A percentile compares a stretch with the other conserved stretches of the same genome.
phyloP scores from a whole-genome alignment of 2,888 invertebrate genomes.

The Alsophila aescularia region DNA sequence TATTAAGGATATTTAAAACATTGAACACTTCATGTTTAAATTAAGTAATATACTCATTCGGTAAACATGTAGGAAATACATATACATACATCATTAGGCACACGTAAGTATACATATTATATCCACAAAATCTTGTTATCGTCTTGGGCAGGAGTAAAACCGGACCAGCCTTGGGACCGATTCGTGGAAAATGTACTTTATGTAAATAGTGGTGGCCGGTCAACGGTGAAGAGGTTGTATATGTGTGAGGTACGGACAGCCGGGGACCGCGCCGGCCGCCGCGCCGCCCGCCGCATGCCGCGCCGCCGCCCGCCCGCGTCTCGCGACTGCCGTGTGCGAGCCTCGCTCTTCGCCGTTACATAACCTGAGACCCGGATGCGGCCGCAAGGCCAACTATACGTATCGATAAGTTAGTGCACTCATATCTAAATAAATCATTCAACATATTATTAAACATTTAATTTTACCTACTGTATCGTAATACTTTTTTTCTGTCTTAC shows the following conservation, averaged over 20 bases:
- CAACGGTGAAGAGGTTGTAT: slow-evolving; percentile 11
- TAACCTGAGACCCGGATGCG: slow-evolving; percentile 68
- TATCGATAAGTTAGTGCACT: slow-evolving; percentile 51
- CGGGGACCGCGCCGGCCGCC: slow-evolving; percentile 13
- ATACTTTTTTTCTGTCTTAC: no score
- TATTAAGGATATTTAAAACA: no score
- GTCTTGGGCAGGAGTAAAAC: slow-evolving; percentile 14
- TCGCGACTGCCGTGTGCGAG: slow-evolving; percentile 17
- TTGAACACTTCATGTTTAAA: no score
- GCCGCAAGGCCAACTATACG: slow-evolving; percentile 65
- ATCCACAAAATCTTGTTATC: slow-evolving; percentile 19
- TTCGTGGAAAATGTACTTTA: slow-evolving; percentile 26
- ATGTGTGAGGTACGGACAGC: not conserved
- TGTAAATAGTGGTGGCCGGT: slow-evolving; percentile 19
- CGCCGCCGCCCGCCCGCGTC: slow-evolving; percentile 19
- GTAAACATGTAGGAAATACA: not conserved
- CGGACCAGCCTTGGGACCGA: slow-evolving; percentile 12
- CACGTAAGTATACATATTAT: not conserved
- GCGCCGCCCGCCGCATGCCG: slow-evolving; percentile 26
- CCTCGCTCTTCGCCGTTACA: slow-evolving; percentile 63
- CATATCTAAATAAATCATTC: slow-evolving; percentile 27
- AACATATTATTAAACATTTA: not conserved
- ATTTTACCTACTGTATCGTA: no score
- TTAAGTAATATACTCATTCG: not conserved
- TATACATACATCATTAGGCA: not conserved